Evolutionary conservation across 2,797 vertebrate genomes (phyloP), one percentile per base, ranked within the genome.

Genomic region (Phoxinus dragarum): DNA sequence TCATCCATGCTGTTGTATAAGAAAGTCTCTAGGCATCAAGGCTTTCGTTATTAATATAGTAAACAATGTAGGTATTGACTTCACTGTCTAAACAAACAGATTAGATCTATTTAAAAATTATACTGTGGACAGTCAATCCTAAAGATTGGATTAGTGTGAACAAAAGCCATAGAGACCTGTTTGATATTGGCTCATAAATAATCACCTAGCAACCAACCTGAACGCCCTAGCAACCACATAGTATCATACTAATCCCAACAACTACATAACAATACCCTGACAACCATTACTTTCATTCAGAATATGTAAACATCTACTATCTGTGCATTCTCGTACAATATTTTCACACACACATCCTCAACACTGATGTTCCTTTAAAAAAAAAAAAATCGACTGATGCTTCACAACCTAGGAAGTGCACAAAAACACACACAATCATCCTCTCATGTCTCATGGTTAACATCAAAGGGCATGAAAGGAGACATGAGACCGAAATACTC

Each of bases 401-500:
- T 72, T 38, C 81, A 44, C 6, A 78, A n/a, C 54, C 71, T 8
- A 36, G 76, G n/a, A 80, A 88, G 77, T 61, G 52, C 40, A 77
- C 59, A n/a, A 31, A 73, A 69, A 84, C 84, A 73, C 81, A 64
- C 77, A 74, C 36, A 77, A 59, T 61, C 54, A 44, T 34, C 31
- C 56, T 31, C 77, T 42, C 36, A 76, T 52, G 76, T 80, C 84
- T 80, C 56, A 80, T 66, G 56, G 49, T 80, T 80, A 73, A 85
- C 84, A 80, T 80, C 69, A 85, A 61, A 49, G 56, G 31, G 38
- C 44, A 80, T 64, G 84, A 80, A 80, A 80, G 56, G 42, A 85
- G 67, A 82, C 42, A 82, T 81, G 83, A 88, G 80, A 83, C 59
- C 73, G 36, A 40, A 72, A 82, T 40, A 84, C 68, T 71, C 66